Base-by-base conservation (phyloP, 2,888 invertebrate genomes). In the Sepioteuthis lessoniana region DNA sequence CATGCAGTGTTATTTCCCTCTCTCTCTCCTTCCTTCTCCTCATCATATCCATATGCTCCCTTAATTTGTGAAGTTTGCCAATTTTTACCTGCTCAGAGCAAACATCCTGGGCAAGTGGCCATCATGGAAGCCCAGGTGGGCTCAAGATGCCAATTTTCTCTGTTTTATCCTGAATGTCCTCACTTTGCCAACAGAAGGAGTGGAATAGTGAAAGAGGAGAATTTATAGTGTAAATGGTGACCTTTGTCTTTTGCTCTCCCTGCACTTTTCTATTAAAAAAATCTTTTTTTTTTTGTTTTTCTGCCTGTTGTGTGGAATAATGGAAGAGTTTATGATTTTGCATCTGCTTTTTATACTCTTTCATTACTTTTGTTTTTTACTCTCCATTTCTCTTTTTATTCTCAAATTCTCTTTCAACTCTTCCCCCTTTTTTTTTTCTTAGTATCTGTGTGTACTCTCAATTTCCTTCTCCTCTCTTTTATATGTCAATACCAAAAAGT, bases 21-120 rank as follows among this genome's bases (percentile, higher is more conserved):
- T 31, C 76, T n/a, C 31, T n/a, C 5, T 55, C 76, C 28, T 16
- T 25, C n/a, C n/a, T 8, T 31, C 60, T 25, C 60, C 60, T 16
- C 16, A 16, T 76, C 76, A n/a, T 76, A 76, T 76, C n/a, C 19
- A 76, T 76, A 76, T 13, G n/a, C 76, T 76, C 76, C 76, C 76
- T n/a, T 76, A n/a, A n/a, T 76, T 76, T 76, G 76, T 76, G n/a
- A 76, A 76, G 76, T 76, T n/a, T 76, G 76, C 76, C 76, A 76
- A 76, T 35, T 76, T 76, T 76, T 76, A 76, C 76, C 76, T 76
- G 76, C 76, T 76, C 76, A 76, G 76, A 76, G 76, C 76, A 76
- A 76, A 25, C n/a, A 76, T n/a, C n/a, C 16, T 76, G n/a, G 76
- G 76, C 76, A 76, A 76, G 76, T 76, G n/a, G 76, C 76, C 76